Evolutionary conservation across 1,140 invertebrate species (phyloP).

Genomic region (Anadara kagoshimensis): DNA sequence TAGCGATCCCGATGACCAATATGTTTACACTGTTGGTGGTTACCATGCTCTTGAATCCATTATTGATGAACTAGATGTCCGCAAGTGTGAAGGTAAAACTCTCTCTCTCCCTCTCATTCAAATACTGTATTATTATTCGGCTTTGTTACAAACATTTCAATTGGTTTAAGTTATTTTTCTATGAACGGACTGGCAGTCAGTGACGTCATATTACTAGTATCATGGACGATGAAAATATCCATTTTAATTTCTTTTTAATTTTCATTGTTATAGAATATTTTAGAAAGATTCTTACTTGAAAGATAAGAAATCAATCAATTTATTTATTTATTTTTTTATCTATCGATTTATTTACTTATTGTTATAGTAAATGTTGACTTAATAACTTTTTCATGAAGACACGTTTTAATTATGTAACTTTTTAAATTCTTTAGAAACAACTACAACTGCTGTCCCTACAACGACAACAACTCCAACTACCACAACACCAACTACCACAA

Average conservation of each 20-base stretch:
- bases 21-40: slow-evolving; percentile 50
- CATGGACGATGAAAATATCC: not conserved
- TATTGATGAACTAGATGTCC: slow-evolving; percentile 49
- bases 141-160: not conserved
- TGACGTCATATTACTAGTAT: not conserved
- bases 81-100: slow-evolving; percentile 40
- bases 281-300: too few species aligned
- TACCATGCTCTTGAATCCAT: slow-evolving; percentile 59
- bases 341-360: too few species aligned
- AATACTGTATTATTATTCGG: not conserved
- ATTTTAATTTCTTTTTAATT: not conserved
- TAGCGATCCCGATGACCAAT: slow-evolving; percentile 42
- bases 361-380: too few species aligned
- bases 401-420: not conserved
- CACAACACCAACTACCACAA: slow-evolving; percentile 14
- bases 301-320: too few species aligned
- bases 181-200: not conserved
- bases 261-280: too few species aligned
- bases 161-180: not conserved
- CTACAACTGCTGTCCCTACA: slow-evolving; percentile 15
- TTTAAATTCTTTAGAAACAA: slow-evolving; percentile 2
- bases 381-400: not conserved
- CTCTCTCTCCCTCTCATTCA: not conserved
- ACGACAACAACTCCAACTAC: slow-evolving; percentile 16
- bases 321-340: too few species aligned